These are phyloP conservation scores for Morelia viridis DNA, from an alignment of 2,797 vertebrate genomes.

Conservation along the genomic window DNA sequence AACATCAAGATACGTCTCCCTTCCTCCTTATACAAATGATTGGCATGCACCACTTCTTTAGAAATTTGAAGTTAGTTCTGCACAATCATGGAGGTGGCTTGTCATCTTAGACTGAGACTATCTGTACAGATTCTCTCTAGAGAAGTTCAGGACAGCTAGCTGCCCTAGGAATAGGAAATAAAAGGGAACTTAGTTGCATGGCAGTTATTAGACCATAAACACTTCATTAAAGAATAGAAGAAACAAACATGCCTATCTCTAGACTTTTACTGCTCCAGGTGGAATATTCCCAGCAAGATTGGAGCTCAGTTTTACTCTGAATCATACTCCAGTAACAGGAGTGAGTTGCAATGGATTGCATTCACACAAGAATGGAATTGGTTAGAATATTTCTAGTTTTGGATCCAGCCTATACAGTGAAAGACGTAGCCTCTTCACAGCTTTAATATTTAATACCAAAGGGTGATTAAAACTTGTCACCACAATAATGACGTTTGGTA, in stretches of 20 bases:
- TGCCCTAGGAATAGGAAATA: neutral
- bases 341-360: neutral
- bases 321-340: neutral
- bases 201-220: neutral
- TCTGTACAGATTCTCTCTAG: neutral
- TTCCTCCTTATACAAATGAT: neutral
- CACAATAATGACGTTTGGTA: neutral
- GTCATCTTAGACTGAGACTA: neutral
- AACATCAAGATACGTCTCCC: neutral
- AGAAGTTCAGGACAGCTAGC: neutral
- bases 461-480: neutral
- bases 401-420: neutral
- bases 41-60: neutral
- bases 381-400: neutral
- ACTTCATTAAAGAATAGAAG: neutral
- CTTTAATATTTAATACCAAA: neutral
- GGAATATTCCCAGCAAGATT: neutral
- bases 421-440: neutral
- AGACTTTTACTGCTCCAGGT: too few relatives aligned
- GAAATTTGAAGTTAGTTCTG: neutral
- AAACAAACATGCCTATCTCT: neutral
- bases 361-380: neutral
- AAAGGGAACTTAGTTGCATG: neutral
- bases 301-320: neutral
- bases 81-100: neutral